Evolutionary conservation across 2,888 invertebrate genomes (phyloP), one percentile per base, ranked within the genome.

Genomic region (Pyralis farinalis): DNA sequence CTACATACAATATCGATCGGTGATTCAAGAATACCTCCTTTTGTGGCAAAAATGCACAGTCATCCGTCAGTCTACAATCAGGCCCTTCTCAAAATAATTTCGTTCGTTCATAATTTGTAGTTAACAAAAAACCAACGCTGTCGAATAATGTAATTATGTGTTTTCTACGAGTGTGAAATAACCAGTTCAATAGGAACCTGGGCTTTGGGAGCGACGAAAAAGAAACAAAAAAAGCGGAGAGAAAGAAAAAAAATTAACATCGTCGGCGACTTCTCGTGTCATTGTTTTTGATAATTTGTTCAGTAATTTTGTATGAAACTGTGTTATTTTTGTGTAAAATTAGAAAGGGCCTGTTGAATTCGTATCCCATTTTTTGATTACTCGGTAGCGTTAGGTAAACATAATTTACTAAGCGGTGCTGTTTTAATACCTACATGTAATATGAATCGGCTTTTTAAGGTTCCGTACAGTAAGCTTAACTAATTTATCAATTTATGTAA

Each of bases 91-190:
- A 59, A 79, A 78, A 84, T 86, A 83, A 86, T 85, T 85, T 71
- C 64, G 67, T 72, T 73, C 77, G 70, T 71, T 77, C 71, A 75
- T 84, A 85, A 87, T 85, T 86, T 74, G 76, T 76, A 65, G 70
- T 58, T 64, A 66, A 82, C 77, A 85, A 85, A 84, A 85, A 16
- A 84, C 72, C 63, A 55, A 61, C 63, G 65, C 67, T 64, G 67
- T 64, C 67, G 82, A 78, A 82, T 81, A 78, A 82, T 80, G 74
- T 85, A 87, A 87, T 87, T 87, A 85, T 83, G 75, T 83, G 78
- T 81, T 81, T 71, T 76, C 71, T 64, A 66, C 57, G 68, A 72
- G 76, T 79, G 80, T 79, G 79, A 86, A 84, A 85, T 81, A 70
- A 81, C 76, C 78, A 82, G 83, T 82, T 83, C 78, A 83, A 83